A percentile compares a stretch with the other conserved stretches of the same genome.
These are phyloP conservation scores for Lerista edwardsae DNA, from an alignment of 2,797 vertebrate species.

Conservation along the genomic window DNA sequence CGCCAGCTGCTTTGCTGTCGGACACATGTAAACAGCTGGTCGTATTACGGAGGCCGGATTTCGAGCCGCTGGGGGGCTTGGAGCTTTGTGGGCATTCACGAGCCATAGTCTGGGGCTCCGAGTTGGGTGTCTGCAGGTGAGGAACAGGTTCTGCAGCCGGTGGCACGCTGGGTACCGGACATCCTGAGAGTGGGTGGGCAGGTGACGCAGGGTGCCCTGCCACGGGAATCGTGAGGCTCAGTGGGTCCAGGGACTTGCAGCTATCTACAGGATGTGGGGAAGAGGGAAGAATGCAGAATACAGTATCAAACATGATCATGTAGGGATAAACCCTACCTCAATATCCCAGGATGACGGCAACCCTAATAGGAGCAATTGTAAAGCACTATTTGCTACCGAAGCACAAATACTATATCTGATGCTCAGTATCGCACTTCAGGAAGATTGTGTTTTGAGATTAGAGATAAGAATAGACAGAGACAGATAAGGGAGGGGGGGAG, in stretches of 20 bases:
- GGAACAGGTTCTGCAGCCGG: constrained; percentile 92
- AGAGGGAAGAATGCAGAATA: constrained; percentile 17
- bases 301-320: neutral
- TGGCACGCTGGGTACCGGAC: constrained; percentile 92
- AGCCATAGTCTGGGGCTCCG: constrained; percentile 90
- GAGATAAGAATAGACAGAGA: too few species aligned
- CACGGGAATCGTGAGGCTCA: constrained; percentile 88
- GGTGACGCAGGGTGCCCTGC: constrained; percentile 85
- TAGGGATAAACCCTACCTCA: neutral
- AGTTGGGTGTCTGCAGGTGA: constrained; percentile 89
- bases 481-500: too few species aligned
- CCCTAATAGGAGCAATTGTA: neutral
- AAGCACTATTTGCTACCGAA: neutral
- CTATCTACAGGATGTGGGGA: constrained; percentile 68
- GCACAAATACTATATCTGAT: rapidly evolving
- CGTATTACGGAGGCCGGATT: constrained; percentile 84
- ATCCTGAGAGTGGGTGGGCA: constrained; percentile 91
- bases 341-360: neutral
- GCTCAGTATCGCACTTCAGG: neutral
- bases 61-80: constrained; percentile 92
- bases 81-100: constrained; percentile 93
- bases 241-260: constrained; percentile 88
- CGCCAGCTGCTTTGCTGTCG: constrained; percentile 83
- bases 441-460: too few species aligned
- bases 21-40: constrained; percentile 84